Evolutionary conservation across 2,797 vertebrate genomes (phyloP).

Genomic region (Mareca penelope): DNA sequence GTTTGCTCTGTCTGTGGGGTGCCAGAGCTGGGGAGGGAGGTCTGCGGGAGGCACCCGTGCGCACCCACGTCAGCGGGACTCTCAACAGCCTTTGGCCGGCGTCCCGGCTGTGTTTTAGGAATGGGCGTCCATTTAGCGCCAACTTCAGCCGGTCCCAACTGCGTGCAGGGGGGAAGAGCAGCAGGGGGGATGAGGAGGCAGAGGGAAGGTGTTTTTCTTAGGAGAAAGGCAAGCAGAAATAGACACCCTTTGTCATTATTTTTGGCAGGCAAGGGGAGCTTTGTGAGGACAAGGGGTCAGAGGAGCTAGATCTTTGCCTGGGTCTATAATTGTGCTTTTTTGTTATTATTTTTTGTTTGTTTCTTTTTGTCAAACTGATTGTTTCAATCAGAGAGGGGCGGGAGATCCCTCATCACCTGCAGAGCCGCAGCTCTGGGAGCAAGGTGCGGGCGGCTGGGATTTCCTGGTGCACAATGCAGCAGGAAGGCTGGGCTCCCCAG

Average conservation of each 20-base stretch:
- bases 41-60: not conserved
- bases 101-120: not conserved
- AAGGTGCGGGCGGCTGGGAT: slow-evolving; percentile 49
- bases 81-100: not conserved
- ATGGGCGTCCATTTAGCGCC: not conserved
- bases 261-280: slow-evolving; percentile 19
- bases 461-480: slow-evolving; percentile 65
- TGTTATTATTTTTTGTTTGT: not conserved
- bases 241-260: slow-evolving; percentile 46
- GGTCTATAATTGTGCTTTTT: not conserved
- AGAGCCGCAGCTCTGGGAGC: not conserved
- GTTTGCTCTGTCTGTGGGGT: not conserved
- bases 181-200: not conserved
- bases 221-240: slow-evolving; percentile 52
- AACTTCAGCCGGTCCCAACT: not conserved
- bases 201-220: slow-evolving; percentile 34
- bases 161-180: not conserved
- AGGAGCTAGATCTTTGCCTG: not conserved
- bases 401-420: slow-evolving; percentile 39
- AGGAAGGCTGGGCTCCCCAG: slow-evolving; percentile 40
- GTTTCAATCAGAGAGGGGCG: not conserved
- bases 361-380: not conserved
- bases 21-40: not conserved
- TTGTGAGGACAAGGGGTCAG: slow-evolving; percentile 6
- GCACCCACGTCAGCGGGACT: not conserved